Conservation (phyloP, 1,140 invertebrate genomes). For the Onthophagus taurus region DNA sequence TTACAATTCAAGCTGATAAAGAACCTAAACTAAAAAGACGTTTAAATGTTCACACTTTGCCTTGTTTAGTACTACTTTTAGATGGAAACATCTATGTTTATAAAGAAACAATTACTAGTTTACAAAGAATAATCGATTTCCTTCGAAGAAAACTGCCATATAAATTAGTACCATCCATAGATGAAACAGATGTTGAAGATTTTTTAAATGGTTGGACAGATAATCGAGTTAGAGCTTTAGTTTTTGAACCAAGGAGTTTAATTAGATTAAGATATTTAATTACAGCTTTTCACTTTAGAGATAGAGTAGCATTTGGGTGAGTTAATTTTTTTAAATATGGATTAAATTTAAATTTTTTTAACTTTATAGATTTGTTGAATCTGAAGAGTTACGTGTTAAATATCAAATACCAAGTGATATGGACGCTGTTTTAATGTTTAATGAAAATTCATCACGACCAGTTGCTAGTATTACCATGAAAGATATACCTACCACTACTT, state of each 20-base stretch:
- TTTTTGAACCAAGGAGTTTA: constrained; percentile 70
- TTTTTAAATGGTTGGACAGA: constrained; percentile 85
- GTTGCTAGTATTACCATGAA: constrained; percentile 81
- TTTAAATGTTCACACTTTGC: constrained; percentile 68
- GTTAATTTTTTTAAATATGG: constrained; percentile 11
- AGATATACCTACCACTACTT: constrained; percentile 75
- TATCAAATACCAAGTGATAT: constrained; percentile 67
- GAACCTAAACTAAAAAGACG: constrained; percentile 65
- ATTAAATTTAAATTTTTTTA: constrained; percentile 2
- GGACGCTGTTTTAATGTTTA: constrained; percentile 83
- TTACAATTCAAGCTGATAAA: constrained; percentile 75
- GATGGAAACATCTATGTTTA: constrained; percentile 74
- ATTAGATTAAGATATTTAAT: constrained; percentile 77
- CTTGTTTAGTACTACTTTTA: constrained; percentile 70
- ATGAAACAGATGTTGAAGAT: constrained; percentile 60
- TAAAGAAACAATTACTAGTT: constrained; percentile 63
- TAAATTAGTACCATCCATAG: constrained; percentile 61
- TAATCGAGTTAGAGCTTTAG: constrained; percentile 80
- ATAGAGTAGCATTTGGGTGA: constrained; percentile 80
- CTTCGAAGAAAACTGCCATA: constrained; percentile 75
- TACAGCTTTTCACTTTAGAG: constrained; percentile 76
- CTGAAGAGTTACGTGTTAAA: constrained; percentile 49
- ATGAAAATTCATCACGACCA: constrained; percentile 74
- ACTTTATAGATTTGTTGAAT: constrained; percentile 54
- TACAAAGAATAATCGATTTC: constrained; percentile 78